These are phyloP conservation scores for Pleuronectes platessa DNA, from an alignment of 2,113 vertebrate genomes.

Conservation along the genomic window DNA sequence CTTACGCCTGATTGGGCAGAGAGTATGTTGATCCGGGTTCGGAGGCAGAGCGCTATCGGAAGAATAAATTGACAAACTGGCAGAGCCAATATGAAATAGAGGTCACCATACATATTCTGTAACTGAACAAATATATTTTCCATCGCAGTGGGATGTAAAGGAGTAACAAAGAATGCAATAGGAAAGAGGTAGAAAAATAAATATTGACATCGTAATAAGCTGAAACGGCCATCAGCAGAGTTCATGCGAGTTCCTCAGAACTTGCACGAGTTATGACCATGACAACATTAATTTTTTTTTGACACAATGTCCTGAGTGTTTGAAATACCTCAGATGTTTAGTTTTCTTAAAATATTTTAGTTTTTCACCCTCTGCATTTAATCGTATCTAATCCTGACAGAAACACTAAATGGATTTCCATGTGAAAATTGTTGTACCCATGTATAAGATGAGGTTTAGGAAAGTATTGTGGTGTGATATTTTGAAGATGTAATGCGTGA, in stretches of 20 bases:
- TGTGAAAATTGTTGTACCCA: too few species aligned
- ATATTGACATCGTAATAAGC: constrained; percentile 21
- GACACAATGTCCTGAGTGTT: constrained; percentile 1
- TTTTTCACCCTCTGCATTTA: too few species aligned
- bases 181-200: constrained; percentile 17
- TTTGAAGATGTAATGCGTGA: background rate
- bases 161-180: background rate
- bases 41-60: too few species aligned
- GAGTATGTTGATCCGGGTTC: too few species aligned
- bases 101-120: background rate
- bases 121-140: background rate
- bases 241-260: constrained; percentile 7
- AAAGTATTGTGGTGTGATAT: too few species aligned
- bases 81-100: background rate
- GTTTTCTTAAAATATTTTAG: too few species aligned
- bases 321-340: constrained; percentile 2
- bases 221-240: constrained; percentile 44
- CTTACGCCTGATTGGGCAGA: too few species aligned
- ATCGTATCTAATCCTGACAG: too few species aligned
- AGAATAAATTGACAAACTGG: too few species aligned
- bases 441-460: too few species aligned
- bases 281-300: constrained; percentile 30
- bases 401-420: too few species aligned
- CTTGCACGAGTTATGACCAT: constrained; percentile 33
- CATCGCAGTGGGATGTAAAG: background rate